These are phyloP conservation scores for Ailurus styani DNA, from an alignment of 2,113 vertebrate species.

Conservation along the genomic window DNA sequence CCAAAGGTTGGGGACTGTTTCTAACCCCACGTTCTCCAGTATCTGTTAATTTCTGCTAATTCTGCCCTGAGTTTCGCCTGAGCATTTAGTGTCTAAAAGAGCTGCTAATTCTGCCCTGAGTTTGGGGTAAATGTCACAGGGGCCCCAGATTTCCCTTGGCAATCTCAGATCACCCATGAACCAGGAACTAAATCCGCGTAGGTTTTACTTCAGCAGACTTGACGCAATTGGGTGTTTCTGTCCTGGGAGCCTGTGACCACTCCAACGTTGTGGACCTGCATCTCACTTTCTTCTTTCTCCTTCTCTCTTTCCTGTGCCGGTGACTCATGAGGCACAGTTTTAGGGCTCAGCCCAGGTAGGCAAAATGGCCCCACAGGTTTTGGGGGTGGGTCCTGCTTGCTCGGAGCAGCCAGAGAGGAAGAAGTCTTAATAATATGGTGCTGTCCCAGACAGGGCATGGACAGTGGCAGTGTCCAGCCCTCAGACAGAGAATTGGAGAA, in stretches of 20 bases:
- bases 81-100: too few species aligned
- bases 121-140: background rate
- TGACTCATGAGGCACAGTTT: background rate
- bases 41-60: background rate
- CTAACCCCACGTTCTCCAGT: background rate
- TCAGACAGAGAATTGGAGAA: background rate
- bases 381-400: background rate
- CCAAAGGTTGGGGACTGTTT: background rate
- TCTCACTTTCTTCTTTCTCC: background rate
- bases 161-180: background rate
- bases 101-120: background rate
- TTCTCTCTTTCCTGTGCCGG: background rate
- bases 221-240: background rate
- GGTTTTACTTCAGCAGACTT: background rate
- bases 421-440: background rate
- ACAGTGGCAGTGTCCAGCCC: too few species aligned
- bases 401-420: background rate
- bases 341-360: background rate
- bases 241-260: background rate
- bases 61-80: background rate
- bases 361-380: background rate
- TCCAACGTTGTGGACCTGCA: rapidly evolving
- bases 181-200: background rate
- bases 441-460: background rate
- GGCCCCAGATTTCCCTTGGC: background rate